Percentiles rank a stretch among this genome's conserved stretches.
Conservation (phyloP, 35 echinoderm and acorn worm species). For the Lytechinus pictus region DNA sequence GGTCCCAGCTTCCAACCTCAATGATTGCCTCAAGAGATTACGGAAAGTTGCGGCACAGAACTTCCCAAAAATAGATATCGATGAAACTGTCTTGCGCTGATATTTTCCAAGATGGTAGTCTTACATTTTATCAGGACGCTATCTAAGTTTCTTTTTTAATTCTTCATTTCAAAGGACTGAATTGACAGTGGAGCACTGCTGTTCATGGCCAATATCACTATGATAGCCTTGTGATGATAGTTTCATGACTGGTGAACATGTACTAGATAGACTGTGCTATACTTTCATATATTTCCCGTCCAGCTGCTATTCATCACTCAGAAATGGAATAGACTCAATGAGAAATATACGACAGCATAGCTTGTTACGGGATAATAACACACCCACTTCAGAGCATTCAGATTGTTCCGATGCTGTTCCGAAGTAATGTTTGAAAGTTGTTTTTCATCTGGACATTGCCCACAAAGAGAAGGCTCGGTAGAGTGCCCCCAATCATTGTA, state of each 20-base stretch:
- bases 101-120: not conserved
- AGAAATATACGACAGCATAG: no score
- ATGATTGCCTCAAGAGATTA: conserved; percentile 75
- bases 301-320: no score
- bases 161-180: no score
- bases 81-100: conserved; percentile 85
- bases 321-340: no score
- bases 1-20: conserved; percentile 82
- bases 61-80: conserved; percentile 67
- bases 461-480: no score
- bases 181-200: not conserved
- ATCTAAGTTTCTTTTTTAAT: not conserved
- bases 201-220: not conserved
- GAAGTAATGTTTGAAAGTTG: not conserved
- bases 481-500: no score
- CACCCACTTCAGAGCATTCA: no score
- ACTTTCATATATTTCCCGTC: no score
- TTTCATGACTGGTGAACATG: no score
- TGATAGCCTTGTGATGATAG: no score
- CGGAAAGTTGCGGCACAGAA: conserved; percentile 83
- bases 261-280: no score
- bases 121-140: not conserved
- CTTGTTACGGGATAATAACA: no score
- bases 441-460: not conserved
- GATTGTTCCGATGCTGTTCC: not conserved